These are phyloP conservation scores for Vollenhovia emeryi DNA, from an alignment of 1,140 invertebrate genomes.

Conservation along the genomic window DNA sequence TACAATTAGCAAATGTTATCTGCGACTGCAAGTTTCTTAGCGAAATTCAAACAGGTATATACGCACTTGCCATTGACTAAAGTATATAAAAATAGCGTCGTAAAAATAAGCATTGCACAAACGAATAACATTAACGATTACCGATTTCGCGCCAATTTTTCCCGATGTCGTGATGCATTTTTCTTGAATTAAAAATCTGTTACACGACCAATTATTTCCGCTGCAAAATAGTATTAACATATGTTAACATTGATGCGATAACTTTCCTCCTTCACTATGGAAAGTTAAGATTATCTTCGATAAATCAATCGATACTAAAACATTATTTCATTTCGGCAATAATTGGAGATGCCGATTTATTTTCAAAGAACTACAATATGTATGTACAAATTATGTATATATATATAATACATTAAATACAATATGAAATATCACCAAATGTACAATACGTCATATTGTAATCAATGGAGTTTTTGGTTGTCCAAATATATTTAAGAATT, in stretches of 20 bases:
- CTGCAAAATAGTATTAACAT: background rate
- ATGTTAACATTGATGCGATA: background rate
- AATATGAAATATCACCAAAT: background rate
- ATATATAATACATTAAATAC: background rate
- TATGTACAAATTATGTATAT: background rate
- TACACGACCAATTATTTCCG: background rate
- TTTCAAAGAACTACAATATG: background rate
- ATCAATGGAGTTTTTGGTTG: background rate
- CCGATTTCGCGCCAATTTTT: slow-evolving; percentile 27
- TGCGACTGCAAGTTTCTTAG: background rate
- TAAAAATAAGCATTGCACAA: background rate
- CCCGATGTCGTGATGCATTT: background rate
- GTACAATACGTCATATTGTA: background rate
- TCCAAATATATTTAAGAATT: background rate
- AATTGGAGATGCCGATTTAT: background rate
- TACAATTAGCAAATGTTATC: background rate
- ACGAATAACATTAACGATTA: slow-evolving; percentile 9
- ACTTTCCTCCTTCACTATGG: background rate
- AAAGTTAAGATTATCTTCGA: background rate
- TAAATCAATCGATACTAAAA: background rate
- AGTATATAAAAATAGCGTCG: background rate
- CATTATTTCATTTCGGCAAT: background rate
- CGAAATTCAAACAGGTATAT: background rate
- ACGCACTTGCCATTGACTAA: background rate
- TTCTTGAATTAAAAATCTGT: background rate